phyloP scores from a whole-genome alignment of 2,113 vertebrate genomes.

The Sialia sialis region DNA sequence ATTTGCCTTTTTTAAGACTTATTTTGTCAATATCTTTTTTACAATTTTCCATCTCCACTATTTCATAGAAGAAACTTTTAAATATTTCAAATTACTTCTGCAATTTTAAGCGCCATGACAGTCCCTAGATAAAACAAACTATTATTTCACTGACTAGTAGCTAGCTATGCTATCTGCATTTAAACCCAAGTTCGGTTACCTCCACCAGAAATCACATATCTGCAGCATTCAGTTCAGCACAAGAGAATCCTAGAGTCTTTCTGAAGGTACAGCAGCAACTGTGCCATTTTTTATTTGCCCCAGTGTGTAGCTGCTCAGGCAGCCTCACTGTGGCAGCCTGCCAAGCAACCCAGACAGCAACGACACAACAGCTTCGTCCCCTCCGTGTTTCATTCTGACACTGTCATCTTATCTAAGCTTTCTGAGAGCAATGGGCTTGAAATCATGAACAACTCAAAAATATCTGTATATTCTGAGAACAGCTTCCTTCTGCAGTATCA shows the following conservation, averaged over 20 bases:
- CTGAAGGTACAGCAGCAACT: not conserved
- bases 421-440: not conserved
- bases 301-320: not conserved
- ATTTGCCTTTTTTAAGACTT: not conserved
- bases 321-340: not conserved
- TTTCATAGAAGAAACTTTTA: not conserved
- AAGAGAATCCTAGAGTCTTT: not conserved
- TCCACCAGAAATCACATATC: not conserved
- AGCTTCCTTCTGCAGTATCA: slow-evolving; percentile 21
- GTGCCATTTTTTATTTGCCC: not conserved
- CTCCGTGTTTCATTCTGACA: not conserved
- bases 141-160: not conserved
- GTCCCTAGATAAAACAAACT: not conserved
- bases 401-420: not conserved
- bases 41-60: not conserved
- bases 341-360: not conserved
- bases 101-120: not conserved
- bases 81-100: not conserved
- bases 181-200: not conserved
- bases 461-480: slow-evolving; percentile 13
- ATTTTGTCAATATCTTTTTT: not conserved
- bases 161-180: not conserved
- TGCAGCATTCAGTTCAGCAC: not conserved
- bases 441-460: not conserved
- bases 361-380: fast-evolving